phyloP scores from a whole-genome alignment of 2,113 vertebrate species.

The Hiodon tergisus region DNA sequence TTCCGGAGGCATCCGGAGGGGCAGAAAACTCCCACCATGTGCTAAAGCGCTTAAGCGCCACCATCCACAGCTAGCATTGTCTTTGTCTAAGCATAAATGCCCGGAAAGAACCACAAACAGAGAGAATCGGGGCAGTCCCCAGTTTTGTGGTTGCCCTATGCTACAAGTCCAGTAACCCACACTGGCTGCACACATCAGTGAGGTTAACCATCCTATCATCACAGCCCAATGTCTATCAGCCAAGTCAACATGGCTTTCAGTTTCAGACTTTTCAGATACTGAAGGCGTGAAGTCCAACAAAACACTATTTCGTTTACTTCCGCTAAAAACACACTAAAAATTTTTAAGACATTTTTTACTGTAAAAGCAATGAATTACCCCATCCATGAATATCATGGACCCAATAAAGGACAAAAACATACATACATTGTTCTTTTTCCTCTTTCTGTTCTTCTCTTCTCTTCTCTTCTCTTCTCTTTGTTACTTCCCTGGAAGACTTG shows the following conservation, averaged over 20 bases:
- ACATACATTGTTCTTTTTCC: conserved; percentile 30
- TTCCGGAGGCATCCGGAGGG: not conserved
- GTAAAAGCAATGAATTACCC: conserved; percentile 8
- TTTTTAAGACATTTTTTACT: too few relatives aligned
- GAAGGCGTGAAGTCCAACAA: not conserved
- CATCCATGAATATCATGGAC: conserved; percentile 16
- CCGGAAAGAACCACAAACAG: conserved; percentile 20
- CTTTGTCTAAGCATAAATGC: not conserved
- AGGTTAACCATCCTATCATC: too few relatives aligned
- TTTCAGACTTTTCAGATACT: not conserved
- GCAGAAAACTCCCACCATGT: not conserved
- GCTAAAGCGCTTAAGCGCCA: conserved; percentile 21
- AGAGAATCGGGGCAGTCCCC: not conserved
- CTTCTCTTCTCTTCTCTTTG: too few relatives aligned
- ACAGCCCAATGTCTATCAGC: too few relatives aligned
- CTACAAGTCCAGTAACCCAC: not conserved
- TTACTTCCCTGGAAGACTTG: conserved; percentile 25
- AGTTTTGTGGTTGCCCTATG: not conserved
- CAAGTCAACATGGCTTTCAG: too few relatives aligned
- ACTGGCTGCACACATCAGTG: not conserved
- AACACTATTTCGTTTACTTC: not conserved
- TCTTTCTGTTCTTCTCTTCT: not conserved
- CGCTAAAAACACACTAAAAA: too few relatives aligned
- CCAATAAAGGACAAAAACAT: conserved; percentile 22
- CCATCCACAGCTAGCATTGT: conserved; percentile 24